Conservation (phyloP, 2,113 vertebrate genomes). For the Aptenodytes patagonicus region DNA sequence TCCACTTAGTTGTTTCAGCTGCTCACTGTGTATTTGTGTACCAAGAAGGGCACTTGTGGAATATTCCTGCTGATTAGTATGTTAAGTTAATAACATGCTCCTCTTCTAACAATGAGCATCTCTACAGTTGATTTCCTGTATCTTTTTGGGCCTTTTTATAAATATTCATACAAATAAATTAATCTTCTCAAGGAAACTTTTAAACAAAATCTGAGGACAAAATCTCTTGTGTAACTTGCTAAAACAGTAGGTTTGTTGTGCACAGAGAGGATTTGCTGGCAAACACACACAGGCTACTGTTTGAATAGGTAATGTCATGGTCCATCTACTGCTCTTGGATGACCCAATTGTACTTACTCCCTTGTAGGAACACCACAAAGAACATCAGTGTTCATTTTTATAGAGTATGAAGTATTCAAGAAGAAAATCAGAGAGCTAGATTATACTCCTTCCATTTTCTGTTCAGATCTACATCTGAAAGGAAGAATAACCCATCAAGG, state of each 20-base stretch:
- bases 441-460: background rate
- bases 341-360: conserved; percentile 49
- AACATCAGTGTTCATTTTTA: conserved; percentile 25
- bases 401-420: conserved; percentile 3
- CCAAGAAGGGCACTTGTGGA: background rate
- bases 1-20: background rate
- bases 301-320: conserved; percentile 69
- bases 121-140: background rate
- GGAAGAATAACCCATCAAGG: background rate
- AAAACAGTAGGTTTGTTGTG: conserved; percentile 50
- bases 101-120: background rate
- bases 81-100: background rate
- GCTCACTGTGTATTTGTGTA: background rate
- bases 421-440: conserved; percentile 20
- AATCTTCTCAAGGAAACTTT: background rate
- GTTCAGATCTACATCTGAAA: conserved; percentile 2
- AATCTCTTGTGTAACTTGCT: conserved; percentile 49
- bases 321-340: conserved; percentile 60
- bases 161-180: background rate
- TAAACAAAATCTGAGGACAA: background rate
- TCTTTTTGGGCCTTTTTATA: background rate
- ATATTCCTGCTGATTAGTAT: background rate
- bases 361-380: conserved; percentile 36
- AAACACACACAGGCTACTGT: conserved; percentile 39
- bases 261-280: conserved; percentile 31